phyloP scores from a whole-genome alignment of 2,113 vertebrate species.

The Bos indicus region DNA sequence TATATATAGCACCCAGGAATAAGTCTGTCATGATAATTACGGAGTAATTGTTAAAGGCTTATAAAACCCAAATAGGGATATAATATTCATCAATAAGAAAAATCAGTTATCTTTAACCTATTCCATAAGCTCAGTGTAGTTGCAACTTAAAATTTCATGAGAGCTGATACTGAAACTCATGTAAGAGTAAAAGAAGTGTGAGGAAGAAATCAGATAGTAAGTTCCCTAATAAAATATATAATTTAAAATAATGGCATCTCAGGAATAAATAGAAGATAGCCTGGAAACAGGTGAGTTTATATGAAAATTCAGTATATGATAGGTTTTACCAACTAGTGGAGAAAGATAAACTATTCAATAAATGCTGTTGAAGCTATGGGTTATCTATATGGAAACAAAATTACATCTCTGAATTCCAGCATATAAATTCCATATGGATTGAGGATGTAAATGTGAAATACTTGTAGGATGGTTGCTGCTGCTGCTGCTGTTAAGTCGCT shows the following conservation, averaged over 20 bases:
- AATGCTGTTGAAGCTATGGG: not conserved
- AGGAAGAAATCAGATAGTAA: not conserved
- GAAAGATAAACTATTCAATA: not conserved
- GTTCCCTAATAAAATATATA: not conserved
- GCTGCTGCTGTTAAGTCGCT: too few species aligned
- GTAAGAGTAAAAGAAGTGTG: not conserved
- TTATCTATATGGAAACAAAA: constrained; percentile 27
- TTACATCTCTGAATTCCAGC: not conserved
- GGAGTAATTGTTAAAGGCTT: constrained; percentile 4
- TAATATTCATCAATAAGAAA: not conserved
- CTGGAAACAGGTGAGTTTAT: not conserved
- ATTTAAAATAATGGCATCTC: not conserved
- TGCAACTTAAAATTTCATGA: not conserved
- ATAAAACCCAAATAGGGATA: constrained; percentile 3
- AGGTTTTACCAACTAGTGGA: not conserved
- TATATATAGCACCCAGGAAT: not conserved
- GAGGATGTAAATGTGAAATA: constrained; percentile 34
- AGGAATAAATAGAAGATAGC: not conserved
- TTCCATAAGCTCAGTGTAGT: not conserved
- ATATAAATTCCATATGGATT: not conserved
- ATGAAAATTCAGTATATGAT: not conserved
- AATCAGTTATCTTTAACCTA: not conserved
- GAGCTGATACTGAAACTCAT: not conserved
- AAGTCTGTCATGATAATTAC: not conserved
- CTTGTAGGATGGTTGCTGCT: not conserved